Evolutionary conservation across 1,140 invertebrate genomes (phyloP).

Genomic region (Drosophila prosaltans): DNA sequence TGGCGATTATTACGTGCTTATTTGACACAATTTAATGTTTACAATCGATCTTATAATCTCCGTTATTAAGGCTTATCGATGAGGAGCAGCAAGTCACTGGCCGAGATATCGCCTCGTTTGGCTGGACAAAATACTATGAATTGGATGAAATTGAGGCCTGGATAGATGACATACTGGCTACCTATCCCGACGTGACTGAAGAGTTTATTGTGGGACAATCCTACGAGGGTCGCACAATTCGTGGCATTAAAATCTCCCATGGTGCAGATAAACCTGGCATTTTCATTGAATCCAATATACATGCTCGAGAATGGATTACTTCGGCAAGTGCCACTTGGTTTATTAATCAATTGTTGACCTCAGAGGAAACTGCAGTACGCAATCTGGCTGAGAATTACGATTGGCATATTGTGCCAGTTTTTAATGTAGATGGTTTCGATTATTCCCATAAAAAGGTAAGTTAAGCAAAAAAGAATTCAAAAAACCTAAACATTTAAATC

Average conservation of each 20-base stretch:
- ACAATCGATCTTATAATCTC: constrained; percentile 12
- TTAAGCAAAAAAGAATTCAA: too few relatives aligned
- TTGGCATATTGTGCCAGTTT: constrained; percentile 88
- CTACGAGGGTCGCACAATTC: constrained; percentile 86
- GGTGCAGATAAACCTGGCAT: constrained; percentile 84
- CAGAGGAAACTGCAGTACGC: constrained; percentile 65
- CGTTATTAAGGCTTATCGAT: constrained; percentile 67
- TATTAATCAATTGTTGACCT: constrained; percentile 84
- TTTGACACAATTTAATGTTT: constrained; percentile 36
- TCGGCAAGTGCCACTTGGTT: constrained; percentile 85
- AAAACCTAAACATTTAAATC: too few relatives aligned
- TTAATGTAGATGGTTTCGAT: constrained; percentile 90
- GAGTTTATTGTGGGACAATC: constrained; percentile 81
- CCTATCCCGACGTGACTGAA: constrained; percentile 69
- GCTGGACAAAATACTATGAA: constrained; percentile 83
- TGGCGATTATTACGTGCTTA: constrained; percentile 31
- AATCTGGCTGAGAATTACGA: constrained; percentile 84
- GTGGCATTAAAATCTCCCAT: constrained; percentile 86
- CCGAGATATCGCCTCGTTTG: constrained; percentile 58
- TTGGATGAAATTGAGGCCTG: constrained; percentile 84
- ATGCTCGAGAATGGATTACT: constrained; percentile 85
- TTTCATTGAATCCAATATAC: constrained; percentile 85
- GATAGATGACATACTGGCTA: constrained; percentile 79
- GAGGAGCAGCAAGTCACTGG: constrained; percentile 48
- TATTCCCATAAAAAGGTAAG: constrained; percentile 84